Conservation (phyloP, 2,797 vertebrate genomes). For the Gymnothorax reevesii region DNA sequence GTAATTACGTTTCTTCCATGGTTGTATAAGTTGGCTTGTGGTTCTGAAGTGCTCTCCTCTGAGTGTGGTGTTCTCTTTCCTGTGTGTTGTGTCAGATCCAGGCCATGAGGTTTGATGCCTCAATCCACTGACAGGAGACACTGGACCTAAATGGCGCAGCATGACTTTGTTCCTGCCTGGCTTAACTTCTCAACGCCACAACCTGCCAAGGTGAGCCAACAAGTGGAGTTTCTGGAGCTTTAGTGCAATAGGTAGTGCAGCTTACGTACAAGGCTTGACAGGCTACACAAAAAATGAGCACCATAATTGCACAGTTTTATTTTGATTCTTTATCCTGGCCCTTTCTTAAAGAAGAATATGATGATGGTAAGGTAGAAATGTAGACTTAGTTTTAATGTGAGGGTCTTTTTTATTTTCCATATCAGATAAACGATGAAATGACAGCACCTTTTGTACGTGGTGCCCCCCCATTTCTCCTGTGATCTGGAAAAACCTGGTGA, state of each 20-base stretch:
- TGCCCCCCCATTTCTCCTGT: no score
- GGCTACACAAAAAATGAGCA: background rate
- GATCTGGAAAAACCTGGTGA: no score
- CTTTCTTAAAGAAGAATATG: no score
- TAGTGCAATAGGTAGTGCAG: background rate
- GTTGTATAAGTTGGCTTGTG: background rate
- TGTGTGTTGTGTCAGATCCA: conserved; percentile 76
- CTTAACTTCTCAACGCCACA: conserved; percentile 99
- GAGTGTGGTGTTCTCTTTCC: background rate
- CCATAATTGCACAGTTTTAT: no score
- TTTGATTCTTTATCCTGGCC: no score
- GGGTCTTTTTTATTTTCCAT: no score
- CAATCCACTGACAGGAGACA: conserved; percentile 98
- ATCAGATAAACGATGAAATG: no score
- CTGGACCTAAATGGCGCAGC: conserved; percentile 99
- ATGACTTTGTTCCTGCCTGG: conserved; percentile 99
- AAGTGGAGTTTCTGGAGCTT: background rate
- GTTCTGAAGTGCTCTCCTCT: background rate
- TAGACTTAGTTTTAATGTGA: no score
- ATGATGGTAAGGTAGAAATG: no score
- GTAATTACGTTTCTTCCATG: conserved; percentile 28
- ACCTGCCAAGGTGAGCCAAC: conserved; percentile 88
- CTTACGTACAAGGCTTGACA: background rate
- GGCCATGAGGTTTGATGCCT: conserved; percentile 99
- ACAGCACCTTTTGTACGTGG: no score